Evolutionary conservation across 1,140 invertebrate species (phyloP), one percentile per base, ranked within the genome.

Genomic region (Zaprionus capensis): DNA sequence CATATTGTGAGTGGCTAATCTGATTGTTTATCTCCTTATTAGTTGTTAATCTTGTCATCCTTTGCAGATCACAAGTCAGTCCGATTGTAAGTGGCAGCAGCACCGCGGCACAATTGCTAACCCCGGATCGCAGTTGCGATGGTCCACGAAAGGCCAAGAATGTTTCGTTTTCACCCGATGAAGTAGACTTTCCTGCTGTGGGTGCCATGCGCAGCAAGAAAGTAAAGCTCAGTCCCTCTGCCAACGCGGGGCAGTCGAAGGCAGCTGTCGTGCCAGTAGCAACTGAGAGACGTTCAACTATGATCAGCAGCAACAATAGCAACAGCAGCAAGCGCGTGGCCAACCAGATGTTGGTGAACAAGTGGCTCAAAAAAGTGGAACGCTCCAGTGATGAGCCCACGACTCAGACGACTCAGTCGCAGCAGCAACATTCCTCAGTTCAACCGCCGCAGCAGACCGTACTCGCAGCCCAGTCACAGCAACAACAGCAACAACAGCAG

Each of bases 101-200:
- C 24, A 59, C 4, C 20, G 11, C 11, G 20, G 2, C 0, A 5
- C 46, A 24, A 17, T 46, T 17, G 3, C n/a, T 0, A n/a, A 9
- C 41, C n/a, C 41, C 9, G 41, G 41, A 46, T 46, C 6, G n/a
- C n/a, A 46, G 41, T 17, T 46, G 6, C 41, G n/a, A 46, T 17
- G 5, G 7, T 46, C 1, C n/a, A 46, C 17, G 3, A 17, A 17
- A 46, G 41, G 6, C 2, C 6, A 17, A 46, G 17, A 17, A 1
- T 46, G 36, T 28, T 44, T 14, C 14, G 14, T 67, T 63, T 67
- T 9, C 24, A 1, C 58, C 41, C 4, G 63, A 20, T 26, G 57
- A 68, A 26, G 71, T 74, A 14, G 71, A 77, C 0, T 77, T 77
- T 63, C 75, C 75, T 1, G n/a, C 59, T 44, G 65, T 77, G 5